A percentile compares a stretch with the other conserved stretches of the same genome.
Conservation (phyloP, 2,113 vertebrate species). For the Nibea coibor region DNA sequence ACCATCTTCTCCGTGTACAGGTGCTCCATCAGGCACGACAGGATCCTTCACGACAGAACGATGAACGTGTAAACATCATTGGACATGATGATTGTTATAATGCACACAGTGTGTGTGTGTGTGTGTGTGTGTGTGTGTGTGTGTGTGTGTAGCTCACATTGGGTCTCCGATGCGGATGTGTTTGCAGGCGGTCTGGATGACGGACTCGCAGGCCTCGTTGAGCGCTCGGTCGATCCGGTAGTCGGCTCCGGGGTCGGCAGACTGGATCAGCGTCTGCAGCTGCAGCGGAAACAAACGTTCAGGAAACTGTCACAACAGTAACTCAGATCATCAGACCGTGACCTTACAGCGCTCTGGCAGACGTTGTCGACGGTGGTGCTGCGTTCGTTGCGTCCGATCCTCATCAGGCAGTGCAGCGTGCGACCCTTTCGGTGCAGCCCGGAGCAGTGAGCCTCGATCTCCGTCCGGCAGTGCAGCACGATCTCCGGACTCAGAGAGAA, state of each 20-base stretch:
- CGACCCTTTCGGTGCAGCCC: slow-evolving; percentile 96
- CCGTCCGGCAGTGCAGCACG: slow-evolving; percentile 93
- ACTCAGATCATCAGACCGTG: not conserved
- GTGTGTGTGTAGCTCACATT: slow-evolving; percentile 86
- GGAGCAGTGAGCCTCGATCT: slow-evolving; percentile 95
- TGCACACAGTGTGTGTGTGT: not conserved
- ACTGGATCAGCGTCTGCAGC: slow-evolving; percentile 96
- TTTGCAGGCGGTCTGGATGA: slow-evolving; percentile 98
- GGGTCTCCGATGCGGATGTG: slow-evolving; percentile 97
- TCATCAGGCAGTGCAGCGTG: slow-evolving; percentile 97
- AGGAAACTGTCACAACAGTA: not conserved
- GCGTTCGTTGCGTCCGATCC: slow-evolving; percentile 90
- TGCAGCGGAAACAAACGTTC: slow-evolving; percentile 51
- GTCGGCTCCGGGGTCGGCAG: slow-evolving; percentile 94
- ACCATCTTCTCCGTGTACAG: slow-evolving; percentile 99
- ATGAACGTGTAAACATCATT: too few relatives aligned
- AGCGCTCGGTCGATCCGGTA: slow-evolving; percentile 96
- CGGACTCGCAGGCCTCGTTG: slow-evolving; percentile 97
- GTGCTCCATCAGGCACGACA: slow-evolving; percentile 98
- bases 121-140: not conserved
- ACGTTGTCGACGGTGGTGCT: slow-evolving; percentile 85
- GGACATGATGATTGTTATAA: too few relatives aligned
- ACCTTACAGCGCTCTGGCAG: slow-evolving; percentile 94
- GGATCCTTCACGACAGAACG: slow-evolving; percentile 84
- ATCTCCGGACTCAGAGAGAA: slow-evolving; percentile 97